Base-by-base conservation (phyloP, 2,888 invertebrate genomes). In the Stenchaetothrips biformis region DNA sequence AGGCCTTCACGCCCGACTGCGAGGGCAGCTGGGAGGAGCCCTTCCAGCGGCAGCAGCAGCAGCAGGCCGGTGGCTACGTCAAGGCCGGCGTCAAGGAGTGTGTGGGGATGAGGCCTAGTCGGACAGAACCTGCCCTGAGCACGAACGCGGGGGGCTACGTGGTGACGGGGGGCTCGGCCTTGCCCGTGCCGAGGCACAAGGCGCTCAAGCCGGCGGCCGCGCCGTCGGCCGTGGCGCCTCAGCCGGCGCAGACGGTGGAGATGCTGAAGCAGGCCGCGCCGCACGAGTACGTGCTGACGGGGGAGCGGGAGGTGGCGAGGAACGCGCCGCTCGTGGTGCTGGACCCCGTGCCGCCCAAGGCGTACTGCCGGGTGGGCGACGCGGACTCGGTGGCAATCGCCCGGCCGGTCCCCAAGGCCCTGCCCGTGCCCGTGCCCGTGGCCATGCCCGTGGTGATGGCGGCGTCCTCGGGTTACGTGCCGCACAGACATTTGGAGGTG, bases 231-330 rank as follows among this genome's bases (percentile, higher is more conserved):
- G 8, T 8, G 21, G 21, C 13, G 53, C 9, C 67, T 7, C 67
- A 13, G 25, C 67, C 67, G 21, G 25, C 37, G 37, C 37, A 37
- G 37, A 37, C 37, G 25, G 67, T 25, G 21, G 25, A 74, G 2
- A 37, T 37, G 37, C 37, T 37, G 37, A 37, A 37, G 67, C 67
- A 74, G 67, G 67, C 25, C 2, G 37, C 37, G 37, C 37, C 37
- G 37, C 67, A 74, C 67, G 67, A 74, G 67, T 74, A 74, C 67
- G 67, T 74, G 7, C 67, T 74, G 67, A 74, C 67, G 21, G 67
- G 67, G 7, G 67, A 74, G 67, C 67, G 67, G 7, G 67, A 21
- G 4, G 53, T 18, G 53, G 18, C 53, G 21, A 1, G 25, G n/a
- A 25, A 74, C 6, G 67, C 25, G 6, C 67, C 67, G 25, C 21